Conservation (phyloP, 2,797 vertebrate genomes). For the Botia almorhae region DNA sequence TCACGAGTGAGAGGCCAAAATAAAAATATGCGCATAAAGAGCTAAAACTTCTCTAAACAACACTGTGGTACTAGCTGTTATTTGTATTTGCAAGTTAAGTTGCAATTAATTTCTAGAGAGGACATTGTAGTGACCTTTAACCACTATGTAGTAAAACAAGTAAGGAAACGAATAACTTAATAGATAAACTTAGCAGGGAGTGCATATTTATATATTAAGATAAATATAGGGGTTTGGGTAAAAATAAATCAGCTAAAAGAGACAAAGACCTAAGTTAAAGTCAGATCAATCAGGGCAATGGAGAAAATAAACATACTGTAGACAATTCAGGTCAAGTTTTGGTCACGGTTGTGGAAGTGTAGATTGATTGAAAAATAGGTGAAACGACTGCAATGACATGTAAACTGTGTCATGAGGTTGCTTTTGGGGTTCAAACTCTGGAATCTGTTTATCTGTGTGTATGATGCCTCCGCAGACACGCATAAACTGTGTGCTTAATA, state of each 20-base stretch:
- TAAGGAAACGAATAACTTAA: neutral
- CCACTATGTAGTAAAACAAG: neutral
- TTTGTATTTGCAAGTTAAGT: neutral
- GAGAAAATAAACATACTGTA: neutral
- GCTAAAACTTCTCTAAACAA: neutral
- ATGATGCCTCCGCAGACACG: conserved; percentile 2
- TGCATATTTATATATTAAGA: neutral
- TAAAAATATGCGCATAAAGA: neutral
- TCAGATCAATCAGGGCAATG: neutral
- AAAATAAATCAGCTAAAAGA: neutral
- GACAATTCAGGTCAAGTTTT: neutral
- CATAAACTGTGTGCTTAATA: conserved; percentile 42
- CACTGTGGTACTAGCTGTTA: neutral
- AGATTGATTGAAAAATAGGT: neutral
- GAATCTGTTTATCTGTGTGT: conserved; percentile 27
- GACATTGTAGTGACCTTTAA: neutral
- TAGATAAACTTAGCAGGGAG: too few species aligned
- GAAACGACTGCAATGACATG: neutral
- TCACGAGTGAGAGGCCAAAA: neutral
- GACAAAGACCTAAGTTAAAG: neutral
- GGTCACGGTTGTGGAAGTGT: neutral
- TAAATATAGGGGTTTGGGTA: neutral
- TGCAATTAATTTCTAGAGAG: neutral
- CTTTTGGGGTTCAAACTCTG: neutral
- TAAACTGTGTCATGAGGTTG: neutral